phyloP scores from a whole-genome alignment of 2,888 invertebrate genomes.

The Lobophora halterata region DNA sequence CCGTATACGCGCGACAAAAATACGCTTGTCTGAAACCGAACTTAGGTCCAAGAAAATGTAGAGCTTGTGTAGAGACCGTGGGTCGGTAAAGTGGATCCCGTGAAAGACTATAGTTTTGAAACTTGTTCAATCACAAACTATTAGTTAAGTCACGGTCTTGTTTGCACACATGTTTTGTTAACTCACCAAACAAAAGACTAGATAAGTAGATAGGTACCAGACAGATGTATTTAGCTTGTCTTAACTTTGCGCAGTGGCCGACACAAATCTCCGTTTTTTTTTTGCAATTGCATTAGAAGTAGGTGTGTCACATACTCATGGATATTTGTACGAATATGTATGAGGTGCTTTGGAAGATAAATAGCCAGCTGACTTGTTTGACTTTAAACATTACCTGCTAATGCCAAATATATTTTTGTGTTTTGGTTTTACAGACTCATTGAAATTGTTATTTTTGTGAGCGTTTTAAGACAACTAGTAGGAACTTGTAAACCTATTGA shows the following conservation, averaged over 20 bases:
- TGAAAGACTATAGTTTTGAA: too few species aligned
- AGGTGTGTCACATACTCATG: constrained; percentile 21
- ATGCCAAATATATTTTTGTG: constrained; percentile 5
- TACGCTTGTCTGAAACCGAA: too few species aligned
- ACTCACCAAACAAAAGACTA: constrained; percentile 51
- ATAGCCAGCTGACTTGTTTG: constrained; percentile 16
- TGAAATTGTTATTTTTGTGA: constrained; percentile 1
- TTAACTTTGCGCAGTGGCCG: constrained; percentile 47
- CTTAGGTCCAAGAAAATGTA: too few species aligned
- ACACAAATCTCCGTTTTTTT: constrained; percentile 36
- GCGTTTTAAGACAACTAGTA: too few species aligned
- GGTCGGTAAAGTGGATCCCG: too few species aligned
- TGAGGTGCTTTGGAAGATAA: constrained; percentile 23
- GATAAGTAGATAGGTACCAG: too few species aligned
- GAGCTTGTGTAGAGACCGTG: too few species aligned
- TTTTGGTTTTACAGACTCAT: constrained; percentile 1
- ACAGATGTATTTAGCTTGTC: constrained; percentile 42
- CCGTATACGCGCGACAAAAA: too few species aligned
- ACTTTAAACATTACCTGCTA: constrained; percentile 12
- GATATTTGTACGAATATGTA: constrained; percentile 17
- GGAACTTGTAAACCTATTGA: too few species aligned
- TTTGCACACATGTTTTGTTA: constrained; percentile 60
- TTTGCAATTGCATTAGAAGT: constrained; percentile 34
- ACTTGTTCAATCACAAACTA: constrained; percentile 39
- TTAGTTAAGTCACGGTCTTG: constrained; percentile 51